Conservation (phyloP, 2,888 invertebrate genomes). For the Phyto melanocephala region DNA sequence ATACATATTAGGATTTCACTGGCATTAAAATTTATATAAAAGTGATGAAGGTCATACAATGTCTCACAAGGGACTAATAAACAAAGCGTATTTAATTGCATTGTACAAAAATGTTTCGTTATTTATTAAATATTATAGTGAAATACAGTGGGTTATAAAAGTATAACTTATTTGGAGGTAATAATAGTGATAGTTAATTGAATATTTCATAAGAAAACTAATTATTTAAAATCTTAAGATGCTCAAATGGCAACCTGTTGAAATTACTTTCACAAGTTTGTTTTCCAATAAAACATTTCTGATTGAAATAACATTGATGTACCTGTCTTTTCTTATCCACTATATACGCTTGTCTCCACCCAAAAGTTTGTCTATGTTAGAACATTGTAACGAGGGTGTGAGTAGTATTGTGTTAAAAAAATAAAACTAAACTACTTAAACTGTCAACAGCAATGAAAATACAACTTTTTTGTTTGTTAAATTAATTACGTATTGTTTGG, state of each 20-base stretch:
- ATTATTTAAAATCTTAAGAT: no score
- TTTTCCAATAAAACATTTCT: no score
- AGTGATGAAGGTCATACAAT: constrained; percentile 53
- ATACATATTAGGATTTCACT: not conserved
- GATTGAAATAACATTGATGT: no score
- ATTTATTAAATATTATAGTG: not conserved
- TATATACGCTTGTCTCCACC: not conserved
- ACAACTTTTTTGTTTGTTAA: constrained; percentile 41
- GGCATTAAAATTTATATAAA: constrained; percentile 36
- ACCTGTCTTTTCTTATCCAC: not conserved
- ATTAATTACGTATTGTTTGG: constrained; percentile 54
- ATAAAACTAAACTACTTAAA: constrained; percentile 57
- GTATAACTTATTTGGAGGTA: not conserved
- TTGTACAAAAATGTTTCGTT: not conserved
- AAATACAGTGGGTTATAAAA: not conserved
- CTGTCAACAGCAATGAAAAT: constrained; percentile 58
- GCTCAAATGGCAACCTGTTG: no score
- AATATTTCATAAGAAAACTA: no score
- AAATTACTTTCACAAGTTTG: no score
- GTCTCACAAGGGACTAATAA: constrained; percentile 60
- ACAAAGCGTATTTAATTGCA: constrained; percentile 52
- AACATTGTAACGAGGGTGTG: not conserved
- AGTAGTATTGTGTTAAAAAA: constrained; percentile 29
- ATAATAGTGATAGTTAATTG: no score
- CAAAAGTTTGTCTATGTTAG: not conserved